Evolutionary conservation across 2,113 vertebrate genomes (phyloP), one percentile per base, ranked within the genome.

Genomic region (Callipepla californica): DNA sequence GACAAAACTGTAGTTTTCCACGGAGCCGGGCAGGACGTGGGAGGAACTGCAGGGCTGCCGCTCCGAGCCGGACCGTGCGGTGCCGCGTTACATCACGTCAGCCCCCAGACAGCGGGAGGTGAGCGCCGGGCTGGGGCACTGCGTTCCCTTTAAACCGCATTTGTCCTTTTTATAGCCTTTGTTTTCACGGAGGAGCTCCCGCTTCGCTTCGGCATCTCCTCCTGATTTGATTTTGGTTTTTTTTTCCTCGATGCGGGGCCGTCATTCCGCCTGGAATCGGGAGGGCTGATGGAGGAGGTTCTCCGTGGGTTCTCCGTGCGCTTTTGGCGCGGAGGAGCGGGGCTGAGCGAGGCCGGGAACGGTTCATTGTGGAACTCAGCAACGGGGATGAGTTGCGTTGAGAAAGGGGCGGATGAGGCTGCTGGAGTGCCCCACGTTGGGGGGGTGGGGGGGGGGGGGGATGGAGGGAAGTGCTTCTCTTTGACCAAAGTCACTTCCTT

Each of bases 81-180:
- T 10, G 55, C 55, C 7, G 55, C 16, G 96, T 98, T 98, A 97
- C 97, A 97, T 98, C 97, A 98, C 95, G 95, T 94, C 97, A 30
- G 28, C 53, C 28, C 53, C 26, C 28, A 18, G 30, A 10, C 53
- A 4, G 28, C 15, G 53, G 28, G 53, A 32, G 53, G 53, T 55
- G 53, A 18, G 53, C 8, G 53, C 53, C 53, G 53, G 28, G 28
- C 53, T 30, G 53, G 28, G 55, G 30, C 28, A 19, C 55, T 18
- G 53, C 30, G 8, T 32, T 57, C 55, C 30, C 30, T 91, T 80
- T 42, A 85, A 91, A 85, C 87, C n/a, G 0, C 85, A 11, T 94
- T 92, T 87, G 82, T 95, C 94, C 93, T 94, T 95, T 96, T 96
- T 94, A 95, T 96, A 91, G 96, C 93, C 94, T 96, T 96, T 96